Base-by-base conservation (phyloP, 2,888 invertebrate species). In the Cataglyphis livida region DNA sequence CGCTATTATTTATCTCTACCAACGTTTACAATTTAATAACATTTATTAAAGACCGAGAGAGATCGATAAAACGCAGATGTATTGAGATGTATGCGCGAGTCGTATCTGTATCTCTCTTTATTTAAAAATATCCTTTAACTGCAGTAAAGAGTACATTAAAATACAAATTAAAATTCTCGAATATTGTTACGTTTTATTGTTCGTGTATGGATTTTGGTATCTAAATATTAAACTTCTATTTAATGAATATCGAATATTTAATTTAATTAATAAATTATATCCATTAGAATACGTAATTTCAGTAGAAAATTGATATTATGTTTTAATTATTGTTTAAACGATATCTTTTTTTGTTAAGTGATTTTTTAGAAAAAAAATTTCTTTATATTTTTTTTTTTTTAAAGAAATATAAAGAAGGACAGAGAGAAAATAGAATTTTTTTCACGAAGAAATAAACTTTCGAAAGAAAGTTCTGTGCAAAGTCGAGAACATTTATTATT, bases 21-120 rank as follows among this genome's bases (percentile, higher is more conserved):
- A 28, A 51, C 68, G 32, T 48, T n/a, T 57, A 38, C 68, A 54
- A 57, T 78, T 78, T 78, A 68, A 68, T 54, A 66, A 66, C 28
- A 28, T 15, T 65, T 76, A 59, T 76, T 68, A 10, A n/a, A 66
- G 57, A 15, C 28, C 32, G 25, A 25, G n/a, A 6, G 15, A 18
- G 9, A 28, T 18, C 12, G 51, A 35, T 21, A 38, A 3, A 25
- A 9, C 15, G 18, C 35, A 64, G 28, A 62, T 12, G 12, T 10
- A 32, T 7, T 65, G 32, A 75, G 21, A 48, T 25, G 3, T 35
- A 35, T n/a, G 3, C 21, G 10, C 21, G 10, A 64, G n/a, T 2
- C 18, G 35, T 35, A 12, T 44, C 10, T 48, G 10, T 25, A 25
- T 25, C 25, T 32, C n/a, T 62, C 10, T 75, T 48, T 18, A 12